phyloP scores from a whole-genome alignment of 2,888 invertebrate genomes.

The Zhengitettix transpicula region DNA sequence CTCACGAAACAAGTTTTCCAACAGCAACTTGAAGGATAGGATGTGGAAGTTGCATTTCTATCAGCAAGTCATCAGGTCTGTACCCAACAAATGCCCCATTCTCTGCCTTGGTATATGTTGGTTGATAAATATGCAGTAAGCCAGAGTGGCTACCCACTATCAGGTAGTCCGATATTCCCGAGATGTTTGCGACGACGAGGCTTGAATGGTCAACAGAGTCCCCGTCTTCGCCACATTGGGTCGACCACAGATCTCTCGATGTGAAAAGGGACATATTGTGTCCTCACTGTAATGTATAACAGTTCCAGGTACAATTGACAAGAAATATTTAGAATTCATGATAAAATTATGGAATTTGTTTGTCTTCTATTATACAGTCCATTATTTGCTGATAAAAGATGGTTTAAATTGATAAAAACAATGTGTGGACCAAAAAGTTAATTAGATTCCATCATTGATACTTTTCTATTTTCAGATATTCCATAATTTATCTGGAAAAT shows the following conservation, averaged over 20 bases:
- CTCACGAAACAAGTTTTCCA: constrained; percentile 76
- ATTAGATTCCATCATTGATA: no score
- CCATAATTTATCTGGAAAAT: no score
- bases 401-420: no score
- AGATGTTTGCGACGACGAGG: constrained; percentile 29
- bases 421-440: no score
- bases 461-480: no score
- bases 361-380: no score
- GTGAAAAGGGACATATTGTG: constrained; percentile 78
- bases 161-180: constrained; percentile 37
- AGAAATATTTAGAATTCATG: no score
- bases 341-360: no score
- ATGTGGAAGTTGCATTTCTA: constrained; percentile 57
- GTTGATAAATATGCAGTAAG: constrained; percentile 57
- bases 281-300: no score
- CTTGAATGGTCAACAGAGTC: constrained; percentile 42
- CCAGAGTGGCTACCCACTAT: constrained; percentile 69
- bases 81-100: constrained; percentile 20
- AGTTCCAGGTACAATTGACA: no score
- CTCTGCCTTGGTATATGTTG: constrained; percentile 27
- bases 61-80: constrained; percentile 45
- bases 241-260: constrained; percentile 77
- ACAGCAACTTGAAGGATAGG: constrained; percentile 67
- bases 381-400: no score
- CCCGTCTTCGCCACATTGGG: constrained; percentile 40